Evolutionary conservation across 1,140 invertebrate genomes (phyloP), one percentile per base, ranked within the genome.

Genomic region (Linepithema humile): DNA sequence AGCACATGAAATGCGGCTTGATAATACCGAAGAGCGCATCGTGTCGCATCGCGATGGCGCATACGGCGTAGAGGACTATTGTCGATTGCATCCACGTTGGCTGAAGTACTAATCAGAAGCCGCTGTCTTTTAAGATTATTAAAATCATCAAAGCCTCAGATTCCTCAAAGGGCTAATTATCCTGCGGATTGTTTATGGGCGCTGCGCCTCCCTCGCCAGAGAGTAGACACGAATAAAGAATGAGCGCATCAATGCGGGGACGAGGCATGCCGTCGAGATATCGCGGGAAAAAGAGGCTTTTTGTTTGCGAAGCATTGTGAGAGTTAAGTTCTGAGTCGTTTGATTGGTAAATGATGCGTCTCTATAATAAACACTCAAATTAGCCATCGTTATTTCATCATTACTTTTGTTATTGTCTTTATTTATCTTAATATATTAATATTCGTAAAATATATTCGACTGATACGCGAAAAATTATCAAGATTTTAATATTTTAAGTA

Each of bases 81-180:
- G 92, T 92, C 89, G 88, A 89, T 89, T 85, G 88, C 83, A 87
- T 85, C 83, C 62, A 48, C 85, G 73, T 84, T 57, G 75, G 72
- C 75, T 89, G 87, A 92, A 92, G 88, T 91, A 92, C 90, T 93
- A 93, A 93, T 93, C 91, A 93, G 85, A 86, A 38, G 85, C 86
- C 88, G 91, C 86, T 92, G 91, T 93, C 93, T 93, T 93, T 94
- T 94, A 94, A 94, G 93, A 94, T 93, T 93, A 94, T 93, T 93
- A 94, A 94, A 94, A 93, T 94, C 92, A 87, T 92, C 90, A 91
- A 89, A 90, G 92, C 92, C 89, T 91, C 91, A 91, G 92, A 91
- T 89, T 94, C 88, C 92, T 93, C 93, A 94, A 94, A 94, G 93
- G 93, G 94, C 93, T 94, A 94, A 94, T 94, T 94, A 94, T 93